Conservation (phyloP, 64 coral and sea anemone species). For the Montipora cactus region DNA sequence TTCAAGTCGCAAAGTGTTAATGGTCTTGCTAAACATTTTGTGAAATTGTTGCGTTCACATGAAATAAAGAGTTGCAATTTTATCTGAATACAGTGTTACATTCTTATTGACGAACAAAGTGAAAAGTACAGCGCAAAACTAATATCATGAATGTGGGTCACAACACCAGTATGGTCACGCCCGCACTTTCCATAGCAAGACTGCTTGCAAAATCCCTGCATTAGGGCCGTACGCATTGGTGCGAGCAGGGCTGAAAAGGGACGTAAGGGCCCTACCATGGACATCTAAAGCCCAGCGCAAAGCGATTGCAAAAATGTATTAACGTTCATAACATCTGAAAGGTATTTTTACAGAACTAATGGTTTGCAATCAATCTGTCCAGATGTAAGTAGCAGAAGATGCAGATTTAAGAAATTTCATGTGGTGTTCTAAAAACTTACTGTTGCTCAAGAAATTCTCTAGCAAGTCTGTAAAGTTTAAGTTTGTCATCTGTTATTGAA, state of each 20-base stretch:
- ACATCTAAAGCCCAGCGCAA: background rate
- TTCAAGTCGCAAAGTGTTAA: too few relatives aligned
- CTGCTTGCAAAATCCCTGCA: background rate
- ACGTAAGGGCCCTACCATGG: background rate
- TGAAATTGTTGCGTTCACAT: too few relatives aligned
- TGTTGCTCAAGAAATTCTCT: background rate
- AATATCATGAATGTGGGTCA: background rate
- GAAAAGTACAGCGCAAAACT: too few relatives aligned
- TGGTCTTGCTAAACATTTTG: too few relatives aligned
- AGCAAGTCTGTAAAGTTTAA: too few relatives aligned
- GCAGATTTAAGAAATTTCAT: background rate
- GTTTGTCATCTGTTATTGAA: too few relatives aligned
- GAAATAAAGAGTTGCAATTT: too few relatives aligned
- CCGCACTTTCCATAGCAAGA: background rate
- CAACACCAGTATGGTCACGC: background rate
- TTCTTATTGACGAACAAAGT: too few relatives aligned
- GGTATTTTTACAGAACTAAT: background rate
- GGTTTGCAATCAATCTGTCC: background rate
- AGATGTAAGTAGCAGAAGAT: background rate
- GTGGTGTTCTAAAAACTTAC: background rate
- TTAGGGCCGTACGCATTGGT: too few relatives aligned
- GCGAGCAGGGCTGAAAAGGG: background rate
- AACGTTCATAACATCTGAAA: background rate
- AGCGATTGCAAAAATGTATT: background rate
- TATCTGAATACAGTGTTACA: too few relatives aligned